A percentile compares a stretch with the other conserved stretches of the same genome.
These are phyloP conservation scores for Pantala flavescens DNA, from an alignment of 1,140 invertebrate genomes.

Conservation along the genomic window DNA sequence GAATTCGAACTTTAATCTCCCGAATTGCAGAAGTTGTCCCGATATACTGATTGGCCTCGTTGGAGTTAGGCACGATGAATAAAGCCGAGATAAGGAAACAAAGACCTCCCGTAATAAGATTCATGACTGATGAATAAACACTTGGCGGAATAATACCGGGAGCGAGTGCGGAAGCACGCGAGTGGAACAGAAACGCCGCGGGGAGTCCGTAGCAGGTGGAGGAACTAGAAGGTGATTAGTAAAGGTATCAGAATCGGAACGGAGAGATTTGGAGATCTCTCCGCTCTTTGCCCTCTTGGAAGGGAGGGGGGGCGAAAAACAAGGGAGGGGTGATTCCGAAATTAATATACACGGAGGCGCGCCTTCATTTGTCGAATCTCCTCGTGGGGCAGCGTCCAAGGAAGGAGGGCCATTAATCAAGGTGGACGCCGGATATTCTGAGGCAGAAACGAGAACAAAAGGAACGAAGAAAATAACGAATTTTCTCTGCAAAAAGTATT, in stretches of 20 bases:
- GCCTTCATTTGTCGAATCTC: background rate
- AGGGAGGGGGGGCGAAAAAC: background rate
- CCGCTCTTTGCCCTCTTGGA: background rate
- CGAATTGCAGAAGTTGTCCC: no score
- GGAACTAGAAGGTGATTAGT: background rate
- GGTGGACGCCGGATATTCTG: background rate
- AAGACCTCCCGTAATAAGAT: no score
- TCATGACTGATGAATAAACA: no score
- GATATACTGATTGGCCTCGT: no score
- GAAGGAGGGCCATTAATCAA: background rate
- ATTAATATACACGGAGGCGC: background rate
- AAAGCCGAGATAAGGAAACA: no score
- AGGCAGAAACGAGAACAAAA: background rate
- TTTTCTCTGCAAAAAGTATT: no score
- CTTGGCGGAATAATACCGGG: no score
- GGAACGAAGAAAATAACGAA: background rate
- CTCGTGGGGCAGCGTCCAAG: background rate
- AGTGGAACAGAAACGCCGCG: background rate
- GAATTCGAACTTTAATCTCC: no score
- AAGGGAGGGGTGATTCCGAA: background rate
- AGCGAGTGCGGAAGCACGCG: no score
- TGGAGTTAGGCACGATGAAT: no score
- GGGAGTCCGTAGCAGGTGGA: background rate
- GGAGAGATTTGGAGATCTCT: background rate
- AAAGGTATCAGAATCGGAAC: background rate